A percentile compares a stretch with the other conserved stretches of the same genome.
phyloP scores from a whole-genome alignment of 2,888 invertebrate species.

The Chymomyza procnemis region DNA sequence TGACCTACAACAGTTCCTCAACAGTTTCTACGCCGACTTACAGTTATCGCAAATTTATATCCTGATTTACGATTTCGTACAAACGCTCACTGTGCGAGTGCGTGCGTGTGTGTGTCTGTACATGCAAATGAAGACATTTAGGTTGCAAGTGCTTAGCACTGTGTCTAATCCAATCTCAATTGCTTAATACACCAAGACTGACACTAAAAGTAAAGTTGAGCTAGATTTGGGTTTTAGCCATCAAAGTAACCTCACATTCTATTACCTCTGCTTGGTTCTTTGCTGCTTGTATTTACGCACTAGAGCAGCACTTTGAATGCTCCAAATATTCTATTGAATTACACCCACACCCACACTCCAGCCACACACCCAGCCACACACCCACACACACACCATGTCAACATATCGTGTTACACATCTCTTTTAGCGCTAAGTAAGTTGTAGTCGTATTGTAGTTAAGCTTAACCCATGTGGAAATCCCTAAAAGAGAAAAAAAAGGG shows the following conservation, averaged over 20 bases:
- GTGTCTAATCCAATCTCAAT: slow-evolving; percentile 58
- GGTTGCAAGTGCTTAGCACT: neutral
- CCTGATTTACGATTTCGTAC: no score
- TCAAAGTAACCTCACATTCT: neutral
- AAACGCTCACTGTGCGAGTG: neutral
- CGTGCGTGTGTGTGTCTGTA: neutral
- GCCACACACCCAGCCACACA: slow-evolving; percentile 28
- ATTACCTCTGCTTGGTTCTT: neutral
- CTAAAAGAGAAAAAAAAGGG: slow-evolving; percentile 23
- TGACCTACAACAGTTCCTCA: no score
- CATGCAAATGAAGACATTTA: slow-evolving; percentile 7
- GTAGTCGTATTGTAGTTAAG: slow-evolving; percentile 20
- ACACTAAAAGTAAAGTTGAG: slow-evolving; percentile 42
- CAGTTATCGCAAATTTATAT: no score
- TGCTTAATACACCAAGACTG: slow-evolving; percentile 60
- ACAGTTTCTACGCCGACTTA: no score
- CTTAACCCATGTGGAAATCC: slow-evolving; percentile 24
- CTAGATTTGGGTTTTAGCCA: neutral
- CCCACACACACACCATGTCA: slow-evolving; percentile 29
- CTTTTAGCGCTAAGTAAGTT: slow-evolving; percentile 49
- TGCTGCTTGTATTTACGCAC: slow-evolving; percentile 39
- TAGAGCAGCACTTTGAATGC: slow-evolving; percentile 44
- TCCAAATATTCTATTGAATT: slow-evolving; percentile 49
- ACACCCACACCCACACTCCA: slow-evolving; percentile 21
- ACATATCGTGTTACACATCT: slow-evolving; percentile 55